A percentile compares a stretch with the other conserved stretches of the same genome.
phyloP scores from a whole-genome alignment of 2,113 vertebrate genomes.

The Ranitomeya variabilis region DNA sequence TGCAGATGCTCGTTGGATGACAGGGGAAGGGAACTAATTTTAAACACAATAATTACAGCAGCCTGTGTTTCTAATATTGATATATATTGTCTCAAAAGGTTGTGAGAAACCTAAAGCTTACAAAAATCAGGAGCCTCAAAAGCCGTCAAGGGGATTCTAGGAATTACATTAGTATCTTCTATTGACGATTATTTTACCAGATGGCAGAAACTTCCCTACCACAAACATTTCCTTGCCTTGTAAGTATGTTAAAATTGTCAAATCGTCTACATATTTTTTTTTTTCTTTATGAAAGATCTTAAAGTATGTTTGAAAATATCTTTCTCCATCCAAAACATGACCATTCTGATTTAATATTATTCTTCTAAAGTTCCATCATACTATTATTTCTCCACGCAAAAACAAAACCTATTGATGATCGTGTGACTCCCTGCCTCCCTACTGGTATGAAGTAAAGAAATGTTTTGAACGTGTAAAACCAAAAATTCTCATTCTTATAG shows the following conservation, averaged over 20 bases:
- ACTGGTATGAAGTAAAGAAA: too few relatives aligned
- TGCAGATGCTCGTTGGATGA: too few relatives aligned
- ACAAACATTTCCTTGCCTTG: background rate
- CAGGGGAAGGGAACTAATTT: background rate
- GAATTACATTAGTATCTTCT: background rate
- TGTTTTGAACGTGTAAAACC: too few relatives aligned
- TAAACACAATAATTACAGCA: background rate
- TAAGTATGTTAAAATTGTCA: background rate
- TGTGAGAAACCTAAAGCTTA: background rate
- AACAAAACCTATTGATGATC: too few relatives aligned
- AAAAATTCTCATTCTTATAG: too few relatives aligned
- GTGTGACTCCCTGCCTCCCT: too few relatives aligned
- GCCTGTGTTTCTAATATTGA: background rate
- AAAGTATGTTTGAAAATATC: background rate
- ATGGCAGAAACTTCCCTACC: background rate
- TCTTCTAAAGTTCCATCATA: too few relatives aligned
- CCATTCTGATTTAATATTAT: too few relatives aligned
- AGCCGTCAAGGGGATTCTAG: slow-evolving; percentile 2
- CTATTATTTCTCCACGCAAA: too few relatives aligned
- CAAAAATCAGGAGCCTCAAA: background rate
- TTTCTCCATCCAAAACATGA: too few relatives aligned
- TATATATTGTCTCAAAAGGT: background rate
- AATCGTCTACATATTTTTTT: background rate
- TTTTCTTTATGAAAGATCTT: too few relatives aligned
- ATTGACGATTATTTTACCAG: slow-evolving; percentile 12